phyloP scores from a whole-genome alignment of 2,797 vertebrate species.

The Diglossa cyanea region DNA sequence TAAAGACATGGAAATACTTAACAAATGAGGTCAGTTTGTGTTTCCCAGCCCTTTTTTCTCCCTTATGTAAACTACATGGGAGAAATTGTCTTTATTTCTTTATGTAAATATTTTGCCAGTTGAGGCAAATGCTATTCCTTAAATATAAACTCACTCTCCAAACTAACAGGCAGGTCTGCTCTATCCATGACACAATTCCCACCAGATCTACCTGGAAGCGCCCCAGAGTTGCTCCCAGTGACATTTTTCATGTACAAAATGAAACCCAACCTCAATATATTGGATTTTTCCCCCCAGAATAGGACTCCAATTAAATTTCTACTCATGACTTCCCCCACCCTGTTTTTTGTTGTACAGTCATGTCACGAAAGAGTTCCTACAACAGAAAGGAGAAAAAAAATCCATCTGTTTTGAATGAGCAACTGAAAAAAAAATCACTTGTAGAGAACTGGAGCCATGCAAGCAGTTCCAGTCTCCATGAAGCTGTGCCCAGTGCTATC shows the following conservation, averaged over 20 bases:
- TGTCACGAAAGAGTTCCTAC: background rate
- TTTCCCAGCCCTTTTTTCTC: background rate
- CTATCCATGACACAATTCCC: background rate
- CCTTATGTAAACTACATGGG: background rate
- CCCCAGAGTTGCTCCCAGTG: background rate
- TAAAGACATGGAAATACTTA: background rate
- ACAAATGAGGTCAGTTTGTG: background rate
- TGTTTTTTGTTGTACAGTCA: background rate
- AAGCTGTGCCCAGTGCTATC: background rate
- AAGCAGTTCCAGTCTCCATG: background rate
- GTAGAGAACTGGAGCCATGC: background rate
- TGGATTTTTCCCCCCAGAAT: background rate
- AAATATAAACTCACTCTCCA: background rate
- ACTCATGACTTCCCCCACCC: background rate
- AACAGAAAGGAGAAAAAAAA: background rate
- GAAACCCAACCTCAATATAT: background rate
- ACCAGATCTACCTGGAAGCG: background rate
- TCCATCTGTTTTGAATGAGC: background rate
- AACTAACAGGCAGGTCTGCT: background rate
- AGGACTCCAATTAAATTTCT: background rate
- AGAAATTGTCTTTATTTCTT: background rate
- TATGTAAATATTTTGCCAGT: background rate
- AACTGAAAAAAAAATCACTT: background rate
- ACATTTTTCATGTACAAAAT: background rate
- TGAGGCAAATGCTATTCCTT: background rate